phyloP scores from a whole-genome alignment of 1,140 invertebrate species.

The Caenorhabditis brenneri region DNA sequence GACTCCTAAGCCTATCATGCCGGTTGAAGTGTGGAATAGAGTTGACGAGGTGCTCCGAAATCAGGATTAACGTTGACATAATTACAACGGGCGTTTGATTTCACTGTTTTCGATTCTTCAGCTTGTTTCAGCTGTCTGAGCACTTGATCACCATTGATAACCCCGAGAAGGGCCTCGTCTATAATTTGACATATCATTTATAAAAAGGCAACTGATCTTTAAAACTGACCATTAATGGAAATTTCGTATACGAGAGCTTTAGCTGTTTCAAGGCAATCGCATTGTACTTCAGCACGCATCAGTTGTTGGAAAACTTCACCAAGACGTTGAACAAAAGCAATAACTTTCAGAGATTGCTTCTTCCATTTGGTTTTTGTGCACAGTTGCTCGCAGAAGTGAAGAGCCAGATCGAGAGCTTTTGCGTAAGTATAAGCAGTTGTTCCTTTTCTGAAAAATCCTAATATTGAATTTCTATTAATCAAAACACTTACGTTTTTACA shows the following conservation, averaged over 20 bases:
- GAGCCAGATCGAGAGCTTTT: slow-evolving; percentile 6
- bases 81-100: not conserved
- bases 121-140: not conserved
- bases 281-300: slow-evolving; percentile 38
- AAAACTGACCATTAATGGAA: not conserved
- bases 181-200: not conserved
- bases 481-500: slow-evolving; percentile 26
- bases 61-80: not conserved
- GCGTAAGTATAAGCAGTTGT: not conserved
- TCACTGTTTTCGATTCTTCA: not conserved
- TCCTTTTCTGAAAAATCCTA: slow-evolving; percentile 33
- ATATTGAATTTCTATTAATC: no score
- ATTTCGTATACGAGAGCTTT: slow-evolving; percentile 23
- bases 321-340: slow-evolving; percentile 23
- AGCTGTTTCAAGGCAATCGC: slow-evolving; percentile 17
- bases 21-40: slow-evolving; percentile 28
- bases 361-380: slow-evolving; percentile 49
- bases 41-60: slow-evolving; percentile 2
- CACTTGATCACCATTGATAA: slow-evolving; percentile 14
- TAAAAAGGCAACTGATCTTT: not conserved
- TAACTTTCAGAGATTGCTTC: slow-evolving; percentile 35
- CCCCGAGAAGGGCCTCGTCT: not conserved
- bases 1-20: not conserved
- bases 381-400: slow-evolving; percentile 37
- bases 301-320: slow-evolving; percentile 31